Evolutionary conservation across 2,888 invertebrate genomes (phyloP).

Genomic region (Acutogordius australiensis): DNA sequence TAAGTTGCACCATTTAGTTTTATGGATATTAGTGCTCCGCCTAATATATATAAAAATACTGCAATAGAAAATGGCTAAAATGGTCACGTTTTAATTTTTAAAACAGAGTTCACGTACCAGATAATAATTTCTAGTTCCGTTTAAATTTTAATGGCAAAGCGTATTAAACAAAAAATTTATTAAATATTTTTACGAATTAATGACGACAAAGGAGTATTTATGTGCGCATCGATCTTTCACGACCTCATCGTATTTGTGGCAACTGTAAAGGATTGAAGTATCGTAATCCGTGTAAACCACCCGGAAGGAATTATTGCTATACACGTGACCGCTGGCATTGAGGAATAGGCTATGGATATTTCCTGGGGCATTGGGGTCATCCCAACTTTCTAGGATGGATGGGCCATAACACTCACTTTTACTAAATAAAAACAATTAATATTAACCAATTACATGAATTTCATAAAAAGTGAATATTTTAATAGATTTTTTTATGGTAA

Average conservation of each 20-base stretch:
- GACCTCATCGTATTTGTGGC: conserved; percentile 9
- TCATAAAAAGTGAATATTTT: too few species aligned
- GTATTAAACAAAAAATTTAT: too few species aligned
- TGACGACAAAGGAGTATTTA: background rate
- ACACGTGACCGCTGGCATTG: background rate
- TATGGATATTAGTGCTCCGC: background rate
- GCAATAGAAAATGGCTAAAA: too few species aligned
- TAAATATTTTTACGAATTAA: conserved; percentile 9
- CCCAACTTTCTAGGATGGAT: conserved; percentile 7
- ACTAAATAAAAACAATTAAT: background rate
- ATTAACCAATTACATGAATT: too few species aligned
- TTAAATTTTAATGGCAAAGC: too few species aligned
- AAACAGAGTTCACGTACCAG: too few species aligned
- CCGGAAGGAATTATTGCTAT: background rate
- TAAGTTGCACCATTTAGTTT: background rate
- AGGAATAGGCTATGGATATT: background rate
- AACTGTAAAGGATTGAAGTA: background rate
- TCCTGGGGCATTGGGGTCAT: background rate
- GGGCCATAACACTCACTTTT: background rate
- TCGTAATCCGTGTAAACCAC: background rate
- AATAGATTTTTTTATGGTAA: too few species aligned
- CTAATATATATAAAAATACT: too few species aligned
- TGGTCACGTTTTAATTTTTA: too few species aligned
- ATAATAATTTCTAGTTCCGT: too few species aligned
- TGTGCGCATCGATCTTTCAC: background rate